Percentiles rank a stretch among this genome's conserved stretches.
These are phyloP conservation scores for Cygnus atratus DNA, from an alignment of 2,113 vertebrate genomes.

Conservation along the genomic window DNA sequence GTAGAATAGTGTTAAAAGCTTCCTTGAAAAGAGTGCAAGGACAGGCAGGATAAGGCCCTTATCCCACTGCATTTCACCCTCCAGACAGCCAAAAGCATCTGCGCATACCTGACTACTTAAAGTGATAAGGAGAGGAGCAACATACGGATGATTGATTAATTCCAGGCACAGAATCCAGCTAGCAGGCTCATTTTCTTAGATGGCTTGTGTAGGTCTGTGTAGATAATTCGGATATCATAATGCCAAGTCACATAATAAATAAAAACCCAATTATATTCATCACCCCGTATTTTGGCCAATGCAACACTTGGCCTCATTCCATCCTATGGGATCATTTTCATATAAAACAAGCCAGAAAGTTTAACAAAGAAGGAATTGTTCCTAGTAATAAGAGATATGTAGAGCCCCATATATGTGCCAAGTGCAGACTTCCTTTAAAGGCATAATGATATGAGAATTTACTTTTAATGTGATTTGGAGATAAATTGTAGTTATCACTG, in stretches of 20 bases:
- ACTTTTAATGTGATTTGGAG: not conserved
- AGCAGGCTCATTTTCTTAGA: not conserved
- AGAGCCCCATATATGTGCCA: not conserved
- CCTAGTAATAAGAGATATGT: not conserved
- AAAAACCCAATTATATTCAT: not conserved
- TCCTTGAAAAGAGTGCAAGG: not conserved
- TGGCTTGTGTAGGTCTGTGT: not conserved
- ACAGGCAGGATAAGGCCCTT: not conserved
- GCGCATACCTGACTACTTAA: not conserved
- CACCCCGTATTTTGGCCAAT: not conserved
- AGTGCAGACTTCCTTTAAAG: not conserved
- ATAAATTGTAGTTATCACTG: not conserved
- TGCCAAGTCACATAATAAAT: constrained; percentile 33
- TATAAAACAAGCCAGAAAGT: not conserved
- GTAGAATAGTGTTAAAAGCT: not conserved
- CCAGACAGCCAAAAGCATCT: not conserved
- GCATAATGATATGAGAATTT: not conserved
- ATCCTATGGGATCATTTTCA: not conserved
- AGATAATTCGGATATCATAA: not conserved
- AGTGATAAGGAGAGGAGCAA: not conserved
- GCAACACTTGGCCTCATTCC: not conserved
- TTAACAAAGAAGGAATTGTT: not conserved
- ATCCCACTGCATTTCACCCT: not conserved
- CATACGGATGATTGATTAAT: not conserved
- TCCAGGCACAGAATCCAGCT: not conserved